phyloP scores from a whole-genome alignment of 2,888 invertebrate species.

The Hipparchia sbordonii region DNA sequence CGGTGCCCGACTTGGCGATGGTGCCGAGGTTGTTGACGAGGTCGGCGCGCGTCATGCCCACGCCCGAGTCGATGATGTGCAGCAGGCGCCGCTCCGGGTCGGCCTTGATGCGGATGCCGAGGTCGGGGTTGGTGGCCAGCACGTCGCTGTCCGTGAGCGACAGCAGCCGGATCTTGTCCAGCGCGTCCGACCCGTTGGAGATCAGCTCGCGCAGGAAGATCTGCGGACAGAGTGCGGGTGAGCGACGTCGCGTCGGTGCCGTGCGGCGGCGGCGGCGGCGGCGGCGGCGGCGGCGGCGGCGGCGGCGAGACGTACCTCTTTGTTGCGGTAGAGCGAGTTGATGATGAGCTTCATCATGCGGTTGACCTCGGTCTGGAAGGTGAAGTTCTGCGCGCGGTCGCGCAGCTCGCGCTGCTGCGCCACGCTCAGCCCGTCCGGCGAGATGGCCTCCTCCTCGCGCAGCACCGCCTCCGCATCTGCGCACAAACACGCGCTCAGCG shows the following conservation, averaged over 20 bases:
- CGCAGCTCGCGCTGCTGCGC: slow-evolving; percentile 96
- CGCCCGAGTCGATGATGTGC: slow-evolving; percentile 97
- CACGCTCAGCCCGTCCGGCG: slow-evolving; percentile 96
- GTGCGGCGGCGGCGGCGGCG: background rate
- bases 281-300: too few species aligned
- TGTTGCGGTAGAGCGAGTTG: slow-evolving; percentile 99
- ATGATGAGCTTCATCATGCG: slow-evolving; percentile 99
- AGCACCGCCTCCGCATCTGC: slow-evolving; percentile 95
- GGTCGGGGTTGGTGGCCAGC: slow-evolving; percentile 90
- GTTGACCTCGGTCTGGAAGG: slow-evolving; percentile 99
- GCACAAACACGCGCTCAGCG: background rate
- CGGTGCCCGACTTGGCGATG: slow-evolving; percentile 98
- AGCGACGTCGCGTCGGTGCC: background rate
- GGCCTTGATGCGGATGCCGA: slow-evolving; percentile 95
- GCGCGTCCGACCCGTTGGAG: slow-evolving; percentile 99
- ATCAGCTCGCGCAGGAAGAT: slow-evolving; percentile 99
- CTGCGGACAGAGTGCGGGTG: slow-evolving; percentile 58
- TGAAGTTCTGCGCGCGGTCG: slow-evolving; percentile 93
- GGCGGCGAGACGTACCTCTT: slow-evolving; percentile 86
- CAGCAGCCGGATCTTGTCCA: slow-evolving; percentile 98
- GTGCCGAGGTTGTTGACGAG: slow-evolving; percentile 98
- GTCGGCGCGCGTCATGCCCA: slow-evolving; percentile 98
- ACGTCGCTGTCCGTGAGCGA: slow-evolving; percentile 94
- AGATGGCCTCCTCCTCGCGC: slow-evolving; percentile 98
- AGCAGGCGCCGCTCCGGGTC: slow-evolving; percentile 96